Conservation (phyloP, 2,888 invertebrate genomes). For the Tachina grossa region DNA sequence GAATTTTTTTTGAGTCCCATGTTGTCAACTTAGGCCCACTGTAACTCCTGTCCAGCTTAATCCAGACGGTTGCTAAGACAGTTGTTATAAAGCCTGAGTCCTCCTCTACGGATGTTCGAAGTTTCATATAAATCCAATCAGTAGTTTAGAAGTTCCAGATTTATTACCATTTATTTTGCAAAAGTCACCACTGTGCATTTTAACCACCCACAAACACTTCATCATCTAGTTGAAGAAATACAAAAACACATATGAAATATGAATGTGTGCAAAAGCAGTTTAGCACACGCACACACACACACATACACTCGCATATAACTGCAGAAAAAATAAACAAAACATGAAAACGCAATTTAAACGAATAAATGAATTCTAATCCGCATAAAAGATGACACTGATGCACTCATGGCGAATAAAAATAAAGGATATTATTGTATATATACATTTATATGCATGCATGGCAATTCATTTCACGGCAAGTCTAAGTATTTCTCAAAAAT, state of each 20-base stretch:
- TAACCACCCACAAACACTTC: slow-evolving; percentile 66
- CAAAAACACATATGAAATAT: slow-evolving; percentile 39
- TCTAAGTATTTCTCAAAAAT: slow-evolving; percentile 34
- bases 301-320: neutral
- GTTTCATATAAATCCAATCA: too few relatives aligned
- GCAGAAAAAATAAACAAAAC: slow-evolving; percentile 47
- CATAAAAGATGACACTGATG: slow-evolving; percentile 68
- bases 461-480: neutral
- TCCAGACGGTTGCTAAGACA: too few relatives aligned
- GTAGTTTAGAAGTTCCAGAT: too few relatives aligned
- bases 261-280: slow-evolving; percentile 33
- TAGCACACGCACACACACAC: slow-evolving; percentile 1
- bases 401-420: slow-evolving; percentile 28
- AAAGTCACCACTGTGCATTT: too few relatives aligned
- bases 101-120: too few relatives aligned
- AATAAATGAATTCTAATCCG: slow-evolving; percentile 68
- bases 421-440: neutral
- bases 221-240: slow-evolving; percentile 55
- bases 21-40: too few relatives aligned
- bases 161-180: too few relatives aligned
- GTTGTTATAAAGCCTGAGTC: too few relatives aligned
- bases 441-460: neutral
- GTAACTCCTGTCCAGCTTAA: too few relatives aligned
- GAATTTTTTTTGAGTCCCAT: too few relatives aligned
- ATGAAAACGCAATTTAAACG: slow-evolving; percentile 67